Evolutionary conservation across 2,888 invertebrate genomes (phyloP).

Genomic region (Psylliodes chrysocephalus): DNA sequence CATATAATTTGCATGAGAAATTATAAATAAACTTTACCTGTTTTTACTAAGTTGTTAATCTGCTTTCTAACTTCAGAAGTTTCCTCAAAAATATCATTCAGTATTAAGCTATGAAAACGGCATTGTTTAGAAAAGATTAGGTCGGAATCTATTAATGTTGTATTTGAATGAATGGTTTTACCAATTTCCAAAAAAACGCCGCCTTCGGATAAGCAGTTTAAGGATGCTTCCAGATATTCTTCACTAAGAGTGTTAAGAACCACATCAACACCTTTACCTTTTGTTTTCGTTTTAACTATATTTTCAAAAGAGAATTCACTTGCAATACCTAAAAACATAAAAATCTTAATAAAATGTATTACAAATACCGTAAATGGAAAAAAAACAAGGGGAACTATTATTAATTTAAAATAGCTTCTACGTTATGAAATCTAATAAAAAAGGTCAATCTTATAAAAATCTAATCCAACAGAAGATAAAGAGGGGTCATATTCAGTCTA

Average conservation of each 20-base stretch:
- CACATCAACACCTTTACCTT: conserved; percentile 89
- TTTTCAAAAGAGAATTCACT: background rate
- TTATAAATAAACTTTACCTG: too few species aligned
- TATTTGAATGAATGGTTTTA: conserved; percentile 80
- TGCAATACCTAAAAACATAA: too few species aligned
- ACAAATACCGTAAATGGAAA: too few species aligned
- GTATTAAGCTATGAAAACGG: conserved; percentile 75
- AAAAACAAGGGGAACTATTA: too few species aligned
- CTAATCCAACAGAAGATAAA: too few species aligned
- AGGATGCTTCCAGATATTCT: conserved; percentile 83
- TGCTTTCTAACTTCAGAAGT: background rate
- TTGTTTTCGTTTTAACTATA: conserved; percentile 69
- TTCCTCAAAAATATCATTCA: conserved; percentile 1
- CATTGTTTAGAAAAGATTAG: conserved; percentile 76
- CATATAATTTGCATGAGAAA: too few species aligned
- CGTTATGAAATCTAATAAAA: too few species aligned
- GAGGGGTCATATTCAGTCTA: too few species aligned
- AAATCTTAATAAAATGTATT: too few species aligned
- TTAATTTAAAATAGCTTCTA: too few species aligned
- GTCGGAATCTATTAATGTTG: conserved; percentile 73
- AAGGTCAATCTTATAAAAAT: too few species aligned
- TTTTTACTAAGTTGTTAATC: background rate
- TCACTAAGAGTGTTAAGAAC: conserved; percentile 91
- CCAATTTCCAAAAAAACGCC: conserved; percentile 87
- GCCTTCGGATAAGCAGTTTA: conserved; percentile 69